These are phyloP conservation scores for Bradynema listronoti DNA, from an alignment of 1,140 invertebrate species.

Conservation along the genomic window DNA sequence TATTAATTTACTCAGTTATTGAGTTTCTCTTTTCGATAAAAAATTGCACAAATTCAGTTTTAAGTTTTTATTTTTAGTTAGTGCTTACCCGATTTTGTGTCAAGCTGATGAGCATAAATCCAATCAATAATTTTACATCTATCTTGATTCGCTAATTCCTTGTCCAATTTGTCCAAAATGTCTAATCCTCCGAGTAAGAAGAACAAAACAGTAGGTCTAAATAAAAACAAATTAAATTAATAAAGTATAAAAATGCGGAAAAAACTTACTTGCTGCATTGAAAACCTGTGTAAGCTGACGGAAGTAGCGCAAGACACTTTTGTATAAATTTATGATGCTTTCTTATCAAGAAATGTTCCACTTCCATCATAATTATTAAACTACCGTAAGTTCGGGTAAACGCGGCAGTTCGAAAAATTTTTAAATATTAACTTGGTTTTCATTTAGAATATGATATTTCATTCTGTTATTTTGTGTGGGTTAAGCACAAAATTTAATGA, in stretches of 20 bases:
- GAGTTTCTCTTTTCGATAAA: conserved; percentile 13
- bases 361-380: not conserved
- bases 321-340: conserved; percentile 30
- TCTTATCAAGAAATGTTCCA: conserved; percentile 9
- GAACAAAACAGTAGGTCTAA: conserved; percentile 37
- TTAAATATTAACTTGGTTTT: no score
- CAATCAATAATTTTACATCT: conserved; percentile 36
- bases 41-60: not conserved
- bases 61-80: not conserved
- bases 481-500: no score
- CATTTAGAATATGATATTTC: no score
- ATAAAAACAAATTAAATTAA: not conserved
- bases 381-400: no score
- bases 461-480: no score
- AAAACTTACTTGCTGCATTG: conserved; percentile 21
- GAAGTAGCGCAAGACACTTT: conserved; percentile 26
- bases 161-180: conserved; percentile 23
- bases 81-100: conserved; percentile 17
- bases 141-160: not conserved
- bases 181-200: conserved; percentile 33
- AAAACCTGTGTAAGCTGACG: conserved; percentile 31
- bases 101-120: conserved; percentile 32
- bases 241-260: no score
- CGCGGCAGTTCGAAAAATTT: no score
- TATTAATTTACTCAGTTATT: no score